Evolutionary conservation across 1,140 invertebrate species (phyloP).

Genomic region (Aphelenchoides fujianensis): DNA sequence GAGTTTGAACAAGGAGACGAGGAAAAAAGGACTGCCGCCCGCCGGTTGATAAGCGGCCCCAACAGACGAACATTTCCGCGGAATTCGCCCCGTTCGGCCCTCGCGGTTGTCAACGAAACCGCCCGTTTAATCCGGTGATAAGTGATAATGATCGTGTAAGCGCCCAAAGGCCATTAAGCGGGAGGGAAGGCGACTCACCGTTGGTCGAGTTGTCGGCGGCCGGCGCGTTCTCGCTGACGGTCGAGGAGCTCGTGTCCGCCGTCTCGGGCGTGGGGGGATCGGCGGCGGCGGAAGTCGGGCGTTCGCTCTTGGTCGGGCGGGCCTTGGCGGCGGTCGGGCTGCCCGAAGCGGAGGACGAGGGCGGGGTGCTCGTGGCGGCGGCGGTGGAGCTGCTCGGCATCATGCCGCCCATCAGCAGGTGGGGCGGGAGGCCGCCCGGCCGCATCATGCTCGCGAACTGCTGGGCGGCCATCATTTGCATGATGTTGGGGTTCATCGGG

Average conservation of each 20-base stretch:
- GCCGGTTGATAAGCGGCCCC: background rate
- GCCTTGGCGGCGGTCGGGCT: background rate
- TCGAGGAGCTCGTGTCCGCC: background rate
- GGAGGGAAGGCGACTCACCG: background rate
- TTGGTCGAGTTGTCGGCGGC: background rate
- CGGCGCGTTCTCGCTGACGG: background rate
- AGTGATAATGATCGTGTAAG: constrained; percentile 5
- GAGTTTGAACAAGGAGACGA: background rate
- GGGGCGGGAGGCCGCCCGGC: background rate
- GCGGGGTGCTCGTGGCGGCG: background rate
- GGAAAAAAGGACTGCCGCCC: background rate
- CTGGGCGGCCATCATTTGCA: background rate
- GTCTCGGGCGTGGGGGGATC: background rate
- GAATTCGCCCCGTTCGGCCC: background rate
- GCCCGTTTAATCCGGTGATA: constrained; percentile 10
- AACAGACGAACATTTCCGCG: background rate
- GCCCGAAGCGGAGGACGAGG: constrained; percentile 8
- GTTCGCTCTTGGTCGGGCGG: background rate
- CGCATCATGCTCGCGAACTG: constrained; percentile 7
- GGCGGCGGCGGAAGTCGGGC: background rate
- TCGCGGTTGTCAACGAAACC: constrained; percentile 1
- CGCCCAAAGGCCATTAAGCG: background rate
- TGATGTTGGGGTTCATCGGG: constrained; percentile 19
- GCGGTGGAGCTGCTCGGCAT: constrained; percentile 3
- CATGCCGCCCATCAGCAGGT: background rate